phyloP scores from a whole-genome alignment of 2,113 vertebrate genomes.

The Toxotes jaculatrix region DNA sequence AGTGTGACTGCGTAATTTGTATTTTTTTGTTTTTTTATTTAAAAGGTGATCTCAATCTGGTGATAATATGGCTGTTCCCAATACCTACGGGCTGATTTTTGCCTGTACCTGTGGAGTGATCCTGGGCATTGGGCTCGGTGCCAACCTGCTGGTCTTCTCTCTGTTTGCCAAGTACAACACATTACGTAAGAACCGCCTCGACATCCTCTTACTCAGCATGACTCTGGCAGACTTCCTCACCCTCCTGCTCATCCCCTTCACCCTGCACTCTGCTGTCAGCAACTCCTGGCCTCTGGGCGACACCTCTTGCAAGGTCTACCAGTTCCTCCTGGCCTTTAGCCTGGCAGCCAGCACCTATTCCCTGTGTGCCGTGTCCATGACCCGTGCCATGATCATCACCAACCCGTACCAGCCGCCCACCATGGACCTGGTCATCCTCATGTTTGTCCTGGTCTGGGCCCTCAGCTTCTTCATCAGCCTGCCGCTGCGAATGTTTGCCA shows the following conservation, averaged over 20 bases:
- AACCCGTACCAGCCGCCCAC: constrained; percentile 79
- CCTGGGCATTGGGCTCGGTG: constrained; percentile 81
- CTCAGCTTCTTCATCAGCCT: constrained; percentile 84
- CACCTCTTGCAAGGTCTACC: constrained; percentile 84
- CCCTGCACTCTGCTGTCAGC: constrained; percentile 78
- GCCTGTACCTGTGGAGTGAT: constrained; percentile 83
- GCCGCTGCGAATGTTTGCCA: constrained; percentile 79
- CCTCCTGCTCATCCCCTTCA: constrained; percentile 84
- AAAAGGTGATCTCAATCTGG: constrained; percentile 50
- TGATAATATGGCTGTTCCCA: constrained; percentile 66
- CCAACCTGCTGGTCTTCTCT: constrained; percentile 84
- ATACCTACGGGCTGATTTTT: constrained; percentile 80
- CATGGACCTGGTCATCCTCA: constrained; percentile 75
- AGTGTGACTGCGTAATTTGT: background rate
- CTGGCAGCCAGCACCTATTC: constrained; percentile 85
- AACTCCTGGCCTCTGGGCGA: constrained; percentile 81
- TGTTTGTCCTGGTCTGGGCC: constrained; percentile 81
- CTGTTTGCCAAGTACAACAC: constrained; percentile 84
- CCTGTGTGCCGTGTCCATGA: constrained; percentile 83
- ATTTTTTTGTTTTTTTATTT: background rate
- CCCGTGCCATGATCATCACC: constrained; percentile 79
- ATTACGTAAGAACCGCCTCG: constrained; percentile 81
- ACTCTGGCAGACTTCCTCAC: constrained; percentile 83
- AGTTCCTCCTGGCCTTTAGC: constrained; percentile 84
- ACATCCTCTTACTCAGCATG: constrained; percentile 84